These are phyloP conservation scores for Melinaea menophilus DNA, from an alignment of 2,888 invertebrate genomes.

Conservation along the genomic window DNA sequence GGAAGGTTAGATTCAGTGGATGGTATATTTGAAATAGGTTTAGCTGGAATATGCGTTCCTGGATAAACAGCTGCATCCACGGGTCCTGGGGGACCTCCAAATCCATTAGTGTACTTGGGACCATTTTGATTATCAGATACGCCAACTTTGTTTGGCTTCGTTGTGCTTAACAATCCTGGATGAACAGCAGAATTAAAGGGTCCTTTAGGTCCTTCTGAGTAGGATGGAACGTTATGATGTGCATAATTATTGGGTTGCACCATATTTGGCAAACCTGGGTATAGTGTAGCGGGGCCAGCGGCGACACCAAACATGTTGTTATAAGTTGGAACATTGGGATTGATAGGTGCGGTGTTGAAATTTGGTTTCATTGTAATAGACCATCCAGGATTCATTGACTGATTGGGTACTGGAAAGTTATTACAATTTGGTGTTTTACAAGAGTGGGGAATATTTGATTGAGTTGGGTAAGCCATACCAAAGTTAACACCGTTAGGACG, in stretches of 20 bases:
- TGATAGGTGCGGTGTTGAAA: not conserved
- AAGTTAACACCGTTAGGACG: not conserved
- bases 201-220: slow-evolving; percentile 4
- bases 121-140: slow-evolving; percentile 17
- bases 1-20: slow-evolving; percentile 28
- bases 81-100: slow-evolving; percentile 28
- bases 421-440: slow-evolving; percentile 41
- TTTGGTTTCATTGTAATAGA: not conserved
- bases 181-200: slow-evolving; percentile 7
- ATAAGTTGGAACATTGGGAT: slow-evolving; percentile 6
- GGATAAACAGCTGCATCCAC: slow-evolving; percentile 13
- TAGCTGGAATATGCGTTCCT: not conserved
- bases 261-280: not conserved
- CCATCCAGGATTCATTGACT: slow-evolving; percentile 2
- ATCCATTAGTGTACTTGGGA: slow-evolving; percentile 30
- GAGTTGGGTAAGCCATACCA: not conserved
- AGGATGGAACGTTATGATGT: slow-evolving; percentile 1
- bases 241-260: not conserved
- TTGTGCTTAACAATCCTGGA: slow-evolving; percentile 6
- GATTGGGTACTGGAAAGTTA: slow-evolving; percentile 10
- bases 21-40: slow-evolving; percentile 11
- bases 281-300: not conserved
- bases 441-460: slow-evolving; percentile 13
- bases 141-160: slow-evolving; percentile 11
- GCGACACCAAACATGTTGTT: not conserved